Percentiles rank a stretch among this genome's conserved stretches.
Evolutionary conservation across 2,888 invertebrate species (phyloP).

Genomic region (Nomada goodeniana): DNA sequence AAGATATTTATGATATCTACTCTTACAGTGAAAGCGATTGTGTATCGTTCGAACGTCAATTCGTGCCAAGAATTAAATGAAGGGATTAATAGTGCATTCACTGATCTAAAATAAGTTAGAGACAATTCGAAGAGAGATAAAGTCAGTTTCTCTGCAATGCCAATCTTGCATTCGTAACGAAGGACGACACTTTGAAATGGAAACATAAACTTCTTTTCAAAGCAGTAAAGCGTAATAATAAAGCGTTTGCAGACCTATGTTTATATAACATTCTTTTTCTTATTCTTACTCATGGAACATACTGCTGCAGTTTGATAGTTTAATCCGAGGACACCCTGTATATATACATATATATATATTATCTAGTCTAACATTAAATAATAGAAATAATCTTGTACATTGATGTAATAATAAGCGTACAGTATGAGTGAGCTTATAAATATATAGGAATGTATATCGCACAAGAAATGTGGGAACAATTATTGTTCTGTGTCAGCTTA

Average conservation of each 20-base stretch:
- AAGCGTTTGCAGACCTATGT: conserved; percentile 1
- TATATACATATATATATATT: conserved; percentile 40
- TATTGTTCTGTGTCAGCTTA: conserved; percentile 75
- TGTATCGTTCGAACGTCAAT: background rate
- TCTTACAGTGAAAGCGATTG: background rate
- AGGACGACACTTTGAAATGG: background rate
- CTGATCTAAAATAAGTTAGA: background rate
- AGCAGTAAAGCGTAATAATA: too few species aligned
- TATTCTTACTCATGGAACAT: too few species aligned
- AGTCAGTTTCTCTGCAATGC: background rate
- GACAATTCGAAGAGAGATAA: background rate
- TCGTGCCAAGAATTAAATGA: background rate
- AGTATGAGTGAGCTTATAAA: conserved; percentile 69
- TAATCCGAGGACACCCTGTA: background rate
- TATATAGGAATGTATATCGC: conserved; percentile 78
- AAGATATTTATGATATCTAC: background rate
- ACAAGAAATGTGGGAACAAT: conserved; percentile 69
- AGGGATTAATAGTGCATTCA: background rate
- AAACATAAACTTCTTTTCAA: background rate
- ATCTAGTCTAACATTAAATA: conserved; percentile 71
- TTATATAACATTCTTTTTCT: background rate
- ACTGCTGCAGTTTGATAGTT: too few species aligned
- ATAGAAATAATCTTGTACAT: conserved; percentile 74
- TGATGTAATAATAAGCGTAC: conserved; percentile 69
- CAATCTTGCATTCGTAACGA: background rate